Evolutionary conservation across 2,888 invertebrate genomes (phyloP).

Genomic region (Scaptomyza cyrtandrae): DNA sequence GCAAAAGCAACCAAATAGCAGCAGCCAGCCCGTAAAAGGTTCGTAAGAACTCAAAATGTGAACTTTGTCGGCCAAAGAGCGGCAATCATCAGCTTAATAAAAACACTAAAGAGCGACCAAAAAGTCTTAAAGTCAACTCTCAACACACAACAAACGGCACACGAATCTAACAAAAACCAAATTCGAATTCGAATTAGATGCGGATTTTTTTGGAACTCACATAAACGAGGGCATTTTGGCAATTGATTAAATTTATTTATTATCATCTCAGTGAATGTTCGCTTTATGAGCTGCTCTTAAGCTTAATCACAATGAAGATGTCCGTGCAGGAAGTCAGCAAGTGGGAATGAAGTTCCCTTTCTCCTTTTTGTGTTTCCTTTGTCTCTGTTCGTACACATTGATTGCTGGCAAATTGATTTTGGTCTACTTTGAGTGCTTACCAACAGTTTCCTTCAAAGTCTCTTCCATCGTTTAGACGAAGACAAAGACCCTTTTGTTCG

Average conservation of each 20-base stretch:
- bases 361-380: conserved; percentile 6
- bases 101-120: conserved; percentile 21
- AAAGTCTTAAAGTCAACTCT: conserved; percentile 38
- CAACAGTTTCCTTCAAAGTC: conserved; percentile 23
- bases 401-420: conserved; percentile 38
- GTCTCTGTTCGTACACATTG: conserved; percentile 2
- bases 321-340: conserved; percentile 18
- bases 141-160: conserved; percentile 1
- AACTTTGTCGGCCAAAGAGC: conserved; percentile 29
- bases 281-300: conserved; percentile 43
- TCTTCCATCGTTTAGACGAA: conserved; percentile 1
- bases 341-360: conserved; percentile 6
- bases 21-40: conserved; percentile 41
- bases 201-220: conserved; percentile 13
- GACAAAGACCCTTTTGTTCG: conserved; percentile 40
- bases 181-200: conserved; percentile 37
- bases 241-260: conserved; percentile 78
- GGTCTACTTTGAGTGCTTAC: conserved; percentile 25
- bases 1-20: conserved; percentile 5
- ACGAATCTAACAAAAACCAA: conserved; percentile 34
- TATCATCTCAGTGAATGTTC: conserved; percentile 55
- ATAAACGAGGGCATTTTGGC: conserved; percentile 49
- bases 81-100: conserved; percentile 22
- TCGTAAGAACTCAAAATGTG: conserved; percentile 57
- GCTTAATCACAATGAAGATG: conserved; percentile 28